Evolutionary conservation across 2,113 vertebrate species (phyloP).

Genomic region (Acanthochromis polyacanthus): DNA sequence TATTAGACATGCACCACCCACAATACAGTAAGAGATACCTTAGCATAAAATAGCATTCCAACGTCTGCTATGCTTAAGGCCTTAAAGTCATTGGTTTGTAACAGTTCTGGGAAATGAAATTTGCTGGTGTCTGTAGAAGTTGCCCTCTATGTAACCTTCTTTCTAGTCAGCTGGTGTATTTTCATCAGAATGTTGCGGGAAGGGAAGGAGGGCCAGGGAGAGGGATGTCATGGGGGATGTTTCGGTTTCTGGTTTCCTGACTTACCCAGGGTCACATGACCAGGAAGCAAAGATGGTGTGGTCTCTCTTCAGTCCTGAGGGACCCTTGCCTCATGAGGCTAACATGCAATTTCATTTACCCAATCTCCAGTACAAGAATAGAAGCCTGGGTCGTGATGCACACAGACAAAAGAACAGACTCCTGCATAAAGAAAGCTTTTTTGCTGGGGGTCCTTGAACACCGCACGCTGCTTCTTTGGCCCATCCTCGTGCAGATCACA

Average conservation of each 20-base stretch:
- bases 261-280: constrained; percentile 64
- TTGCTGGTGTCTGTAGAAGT: constrained; percentile 19
- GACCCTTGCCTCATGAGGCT: constrained; percentile 71
- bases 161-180: constrained; percentile 71
- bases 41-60: not conserved
- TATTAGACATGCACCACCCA: not conserved
- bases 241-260: constrained; percentile 77
- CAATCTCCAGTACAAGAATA: constrained; percentile 75
- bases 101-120: constrained; percentile 30
- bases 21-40: not conserved
- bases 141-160: constrained; percentile 66
- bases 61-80: not conserved
- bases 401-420: constrained; percentile 69
- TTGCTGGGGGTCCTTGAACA: constrained; percentile 70
- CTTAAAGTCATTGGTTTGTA: not conserved
- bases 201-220: constrained; percentile 8
- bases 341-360: constrained; percentile 75
- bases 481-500: constrained; percentile 48
- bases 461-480: constrained; percentile 30
- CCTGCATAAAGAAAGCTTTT: constrained; percentile 68
- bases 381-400: constrained; percentile 65
- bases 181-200: constrained; percentile 49
- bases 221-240: constrained; percentile 41
- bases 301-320: constrained; percentile 60
- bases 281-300: constrained; percentile 71